Conservation (phyloP, 2,797 vertebrate genomes). For the Botia kubotai region DNA sequence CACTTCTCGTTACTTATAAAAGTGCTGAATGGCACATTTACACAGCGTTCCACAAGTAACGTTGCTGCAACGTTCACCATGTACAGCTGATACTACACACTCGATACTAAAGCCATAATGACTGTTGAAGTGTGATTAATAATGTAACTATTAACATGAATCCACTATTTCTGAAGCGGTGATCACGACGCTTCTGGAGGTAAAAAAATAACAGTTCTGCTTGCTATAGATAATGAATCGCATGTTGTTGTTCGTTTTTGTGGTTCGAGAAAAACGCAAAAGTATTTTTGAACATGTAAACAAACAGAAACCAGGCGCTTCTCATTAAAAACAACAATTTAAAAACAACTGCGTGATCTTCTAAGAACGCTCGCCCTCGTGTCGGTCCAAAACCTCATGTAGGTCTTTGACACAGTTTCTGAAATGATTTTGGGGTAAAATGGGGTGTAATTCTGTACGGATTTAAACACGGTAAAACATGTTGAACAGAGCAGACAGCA, state of each 20-base stretch:
- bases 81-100: slow-evolving; percentile 61
- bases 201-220: slow-evolving; percentile 59
- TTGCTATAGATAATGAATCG: slow-evolving; percentile 56
- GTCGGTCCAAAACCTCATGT: not conserved
- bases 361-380: too few relatives aligned
- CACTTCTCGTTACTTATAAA: slow-evolving; percentile 57
- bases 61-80: slow-evolving; percentile 63
- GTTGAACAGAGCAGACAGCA: not conserved
- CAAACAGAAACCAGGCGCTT: slow-evolving; percentile 63
- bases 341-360: not conserved
- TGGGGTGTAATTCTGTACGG: not conserved
- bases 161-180: slow-evolving; percentile 64
- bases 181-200: slow-evolving; percentile 61
- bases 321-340: slow-evolving; percentile 58
- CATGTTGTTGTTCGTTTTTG: slow-evolving; percentile 15
- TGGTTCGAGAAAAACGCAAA: slow-evolving; percentile 55
- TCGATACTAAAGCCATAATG: slow-evolving; percentile 64
- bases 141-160: slow-evolving; percentile 66
- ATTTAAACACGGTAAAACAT: not conserved
- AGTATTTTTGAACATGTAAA: slow-evolving; percentile 64
- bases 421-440: not conserved
- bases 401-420: slow-evolving; percentile 6
- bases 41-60: slow-evolving; percentile 58
- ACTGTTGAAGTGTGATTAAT: slow-evolving; percentile 67
- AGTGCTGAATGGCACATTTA: slow-evolving; percentile 62